Percentiles rank a stretch among this genome's conserved stretches.
Evolutionary conservation across 2,113 vertebrate species (phyloP).

Genomic region (Fulmarus glacialis): DNA sequence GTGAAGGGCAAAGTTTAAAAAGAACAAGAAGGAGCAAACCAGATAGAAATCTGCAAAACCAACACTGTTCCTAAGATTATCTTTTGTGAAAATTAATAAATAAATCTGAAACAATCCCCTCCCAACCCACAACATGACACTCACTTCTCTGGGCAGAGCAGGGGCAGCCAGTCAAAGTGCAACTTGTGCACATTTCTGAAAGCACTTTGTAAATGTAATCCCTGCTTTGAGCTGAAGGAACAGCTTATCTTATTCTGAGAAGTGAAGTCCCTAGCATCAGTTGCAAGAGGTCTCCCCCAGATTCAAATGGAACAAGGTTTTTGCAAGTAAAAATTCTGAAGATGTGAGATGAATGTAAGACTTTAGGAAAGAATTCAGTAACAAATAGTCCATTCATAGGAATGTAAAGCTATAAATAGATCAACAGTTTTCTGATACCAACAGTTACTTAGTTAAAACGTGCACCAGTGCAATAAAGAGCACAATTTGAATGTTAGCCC

Average conservation of each 20-base stretch:
- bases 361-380: background rate
- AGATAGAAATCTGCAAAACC: background rate
- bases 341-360: background rate
- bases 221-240: background rate
- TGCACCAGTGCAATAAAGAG: background rate
- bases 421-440: background rate
- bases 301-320: background rate
- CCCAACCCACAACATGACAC: background rate
- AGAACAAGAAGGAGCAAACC: background rate
- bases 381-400: background rate
- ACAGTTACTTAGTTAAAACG: conserved; percentile 26
- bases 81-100: background rate
- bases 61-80: background rate
- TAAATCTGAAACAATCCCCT: background rate
- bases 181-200: fast-evolving
- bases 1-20: background rate
- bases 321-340: background rate
- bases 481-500: conserved; percentile 6
- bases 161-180: background rate
- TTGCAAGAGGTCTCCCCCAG: background rate
- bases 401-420: background rate
- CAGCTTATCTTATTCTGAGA: background rate
- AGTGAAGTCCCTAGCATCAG: background rate
- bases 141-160: background rate
- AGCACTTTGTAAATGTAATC: background rate